These are phyloP conservation scores for Botia almorhae DNA, from an alignment of 2,797 vertebrate species.

Conservation along the genomic window DNA sequence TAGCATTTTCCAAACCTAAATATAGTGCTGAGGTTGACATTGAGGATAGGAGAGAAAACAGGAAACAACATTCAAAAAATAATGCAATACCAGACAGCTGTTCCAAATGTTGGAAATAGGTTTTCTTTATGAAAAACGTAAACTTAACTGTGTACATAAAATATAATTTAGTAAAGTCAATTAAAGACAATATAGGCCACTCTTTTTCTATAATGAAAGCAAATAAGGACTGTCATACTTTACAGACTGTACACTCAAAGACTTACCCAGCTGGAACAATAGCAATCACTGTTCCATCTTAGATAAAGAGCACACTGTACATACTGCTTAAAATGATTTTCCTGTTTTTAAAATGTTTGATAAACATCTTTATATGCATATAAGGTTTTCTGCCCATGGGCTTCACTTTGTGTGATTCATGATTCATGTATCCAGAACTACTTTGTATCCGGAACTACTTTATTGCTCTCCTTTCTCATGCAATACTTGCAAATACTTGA, in stretches of 20 bases:
- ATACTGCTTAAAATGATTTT: background rate
- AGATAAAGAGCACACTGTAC: background rate
- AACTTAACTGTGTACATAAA: background rate
- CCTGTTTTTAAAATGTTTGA: background rate
- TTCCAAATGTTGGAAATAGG: background rate
- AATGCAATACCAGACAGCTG: background rate
- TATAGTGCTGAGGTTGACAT: background rate
- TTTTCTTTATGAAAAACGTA: background rate
- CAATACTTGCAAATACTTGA: slow-evolving; percentile 39
- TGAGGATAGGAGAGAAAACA: background rate
- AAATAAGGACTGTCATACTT: too few relatives aligned
- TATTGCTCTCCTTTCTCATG: slow-evolving; percentile 26
- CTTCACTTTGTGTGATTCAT: background rate
- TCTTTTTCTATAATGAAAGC: too few relatives aligned
- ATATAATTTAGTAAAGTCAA: background rate
- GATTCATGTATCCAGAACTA: background rate
- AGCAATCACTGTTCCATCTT: background rate
- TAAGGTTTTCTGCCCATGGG: background rate
- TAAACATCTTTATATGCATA: background rate
- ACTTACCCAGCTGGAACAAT: too few relatives aligned
- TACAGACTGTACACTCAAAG: too few relatives aligned
- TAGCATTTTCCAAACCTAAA: background rate
- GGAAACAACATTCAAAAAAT: background rate
- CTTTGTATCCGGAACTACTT: slow-evolving; percentile 7
- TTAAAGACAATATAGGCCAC: too few relatives aligned